Evolutionary conservation across 2,797 vertebrate species (phyloP).

Genomic region (Vespertilio murinus): DNA sequence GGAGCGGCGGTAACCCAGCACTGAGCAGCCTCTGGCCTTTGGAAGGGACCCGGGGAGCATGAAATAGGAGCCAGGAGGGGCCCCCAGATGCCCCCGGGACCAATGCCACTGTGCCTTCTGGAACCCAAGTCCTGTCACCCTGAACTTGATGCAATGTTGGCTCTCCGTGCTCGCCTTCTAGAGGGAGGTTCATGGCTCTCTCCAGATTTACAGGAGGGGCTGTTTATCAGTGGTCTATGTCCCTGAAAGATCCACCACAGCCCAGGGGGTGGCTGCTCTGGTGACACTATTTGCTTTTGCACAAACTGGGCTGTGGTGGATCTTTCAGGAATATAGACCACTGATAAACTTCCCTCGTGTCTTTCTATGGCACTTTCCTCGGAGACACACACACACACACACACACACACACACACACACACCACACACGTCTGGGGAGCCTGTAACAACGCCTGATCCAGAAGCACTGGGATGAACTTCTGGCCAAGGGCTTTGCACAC

Average conservation of each 20-base stretch:
- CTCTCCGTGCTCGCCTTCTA: accelerated
- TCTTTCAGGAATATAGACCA: not conserved
- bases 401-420: slow-evolving; percentile 75
- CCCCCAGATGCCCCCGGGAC: not conserved
- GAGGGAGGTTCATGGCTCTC: not conserved
- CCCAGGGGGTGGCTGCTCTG: not conserved
- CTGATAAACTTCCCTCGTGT: not conserved
- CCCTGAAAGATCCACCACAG: too few species aligned
- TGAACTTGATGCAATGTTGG: accelerated
- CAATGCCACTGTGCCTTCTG: accelerated
- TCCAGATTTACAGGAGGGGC: not conserved
- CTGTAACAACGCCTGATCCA: not conserved
- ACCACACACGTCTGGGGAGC: slow-evolving; percentile 63
- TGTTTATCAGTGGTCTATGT: not conserved
- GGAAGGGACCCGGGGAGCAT: not conserved
- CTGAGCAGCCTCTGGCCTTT: not conserved
- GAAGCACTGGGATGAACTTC: slow-evolving; percentile 80
- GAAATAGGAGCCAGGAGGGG: not conserved
- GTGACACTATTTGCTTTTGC: not conserved
- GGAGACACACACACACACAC: slow-evolving; percentile 74
- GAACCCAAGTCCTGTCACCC: not conserved
- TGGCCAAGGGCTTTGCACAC: slow-evolving; percentile 1
- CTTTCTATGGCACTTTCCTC: slow-evolving; percentile 73
- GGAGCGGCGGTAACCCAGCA: not conserved
- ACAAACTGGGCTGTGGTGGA: slow-evolving; percentile 21